phyloP scores from a whole-genome alignment of 1,140 invertebrate species.

The Drosophila murphyi region DNA sequence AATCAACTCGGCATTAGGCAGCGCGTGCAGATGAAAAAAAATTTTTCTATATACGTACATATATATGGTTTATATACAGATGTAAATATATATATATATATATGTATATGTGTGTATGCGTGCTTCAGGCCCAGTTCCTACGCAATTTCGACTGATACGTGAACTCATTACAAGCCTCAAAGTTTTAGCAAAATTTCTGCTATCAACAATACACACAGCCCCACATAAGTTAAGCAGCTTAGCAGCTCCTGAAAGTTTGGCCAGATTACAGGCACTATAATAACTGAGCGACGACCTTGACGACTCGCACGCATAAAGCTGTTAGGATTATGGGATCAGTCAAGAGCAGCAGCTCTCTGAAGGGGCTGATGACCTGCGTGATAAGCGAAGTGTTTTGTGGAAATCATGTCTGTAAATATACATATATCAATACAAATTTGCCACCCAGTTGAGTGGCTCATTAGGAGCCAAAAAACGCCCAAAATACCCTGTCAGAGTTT shows the following conservation, averaged over 20 bases:
- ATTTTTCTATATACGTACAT: background rate
- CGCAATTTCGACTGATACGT: constrained; percentile 25
- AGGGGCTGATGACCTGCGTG: background rate
- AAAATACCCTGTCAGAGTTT: background rate
- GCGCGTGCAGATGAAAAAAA: constrained; percentile 26
- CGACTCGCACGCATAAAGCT: constrained; percentile 1
- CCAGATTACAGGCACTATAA: background rate
- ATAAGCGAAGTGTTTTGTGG: background rate
- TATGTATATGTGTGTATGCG: background rate
- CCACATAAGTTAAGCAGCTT: constrained; percentile 11
- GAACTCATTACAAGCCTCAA: constrained; percentile 42
- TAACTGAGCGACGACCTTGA: constrained; percentile 1
- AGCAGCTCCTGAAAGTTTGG: constrained; percentile 27
- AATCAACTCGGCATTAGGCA: constrained; percentile 48
- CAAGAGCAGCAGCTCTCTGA: background rate
- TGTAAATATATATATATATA: background rate
- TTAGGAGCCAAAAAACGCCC: background rate
- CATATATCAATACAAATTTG: constrained; percentile 22
- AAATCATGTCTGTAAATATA: background rate
- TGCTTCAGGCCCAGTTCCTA: constrained; percentile 17
- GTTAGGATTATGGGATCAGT: constrained; percentile 6
- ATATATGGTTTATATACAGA: background rate
- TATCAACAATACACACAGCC: constrained; percentile 1
- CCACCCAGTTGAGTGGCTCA: background rate
- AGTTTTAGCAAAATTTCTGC: constrained; percentile 22